Conservation (phyloP, 2,113 vertebrate species). For the Zosterops japonicus region DNA sequence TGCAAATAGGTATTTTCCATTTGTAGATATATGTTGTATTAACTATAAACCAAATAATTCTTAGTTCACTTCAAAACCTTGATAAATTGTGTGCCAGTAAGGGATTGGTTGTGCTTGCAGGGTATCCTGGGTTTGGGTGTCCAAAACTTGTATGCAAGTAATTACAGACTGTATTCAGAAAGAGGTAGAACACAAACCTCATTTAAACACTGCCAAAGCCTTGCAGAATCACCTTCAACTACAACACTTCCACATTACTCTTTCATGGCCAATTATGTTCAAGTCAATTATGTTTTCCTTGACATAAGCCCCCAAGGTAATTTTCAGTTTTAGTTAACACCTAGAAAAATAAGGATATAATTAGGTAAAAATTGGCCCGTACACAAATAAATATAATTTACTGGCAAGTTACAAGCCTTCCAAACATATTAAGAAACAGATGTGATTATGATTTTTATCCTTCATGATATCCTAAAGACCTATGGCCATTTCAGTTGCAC, state of each 20-base stretch:
- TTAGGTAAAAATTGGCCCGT: background rate
- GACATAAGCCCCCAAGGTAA: background rate
- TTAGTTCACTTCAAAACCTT: background rate
- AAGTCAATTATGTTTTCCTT: background rate
- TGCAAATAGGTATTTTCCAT: background rate
- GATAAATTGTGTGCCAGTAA: background rate
- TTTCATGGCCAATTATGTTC: background rate
- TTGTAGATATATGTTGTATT: background rate
- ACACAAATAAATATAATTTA: background rate
- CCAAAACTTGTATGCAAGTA: background rate
- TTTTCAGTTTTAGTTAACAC: background rate
- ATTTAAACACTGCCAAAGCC: background rate
- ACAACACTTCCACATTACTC: background rate
- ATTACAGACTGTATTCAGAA: background rate
- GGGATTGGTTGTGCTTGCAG: background rate
- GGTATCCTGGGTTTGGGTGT: no score
- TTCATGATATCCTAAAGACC: background rate
- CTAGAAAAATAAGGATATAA: background rate
- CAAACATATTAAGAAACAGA: background rate
- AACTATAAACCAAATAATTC: background rate
- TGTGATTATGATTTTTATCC: background rate
- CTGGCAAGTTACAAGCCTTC: background rate
- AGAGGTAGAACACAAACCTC: background rate
- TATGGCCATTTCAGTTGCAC: background rate
- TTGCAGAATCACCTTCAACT: background rate